Evolutionary conservation across 1,140 invertebrate species (phyloP).

Genomic region (Trichonephila inaurata): DNA sequence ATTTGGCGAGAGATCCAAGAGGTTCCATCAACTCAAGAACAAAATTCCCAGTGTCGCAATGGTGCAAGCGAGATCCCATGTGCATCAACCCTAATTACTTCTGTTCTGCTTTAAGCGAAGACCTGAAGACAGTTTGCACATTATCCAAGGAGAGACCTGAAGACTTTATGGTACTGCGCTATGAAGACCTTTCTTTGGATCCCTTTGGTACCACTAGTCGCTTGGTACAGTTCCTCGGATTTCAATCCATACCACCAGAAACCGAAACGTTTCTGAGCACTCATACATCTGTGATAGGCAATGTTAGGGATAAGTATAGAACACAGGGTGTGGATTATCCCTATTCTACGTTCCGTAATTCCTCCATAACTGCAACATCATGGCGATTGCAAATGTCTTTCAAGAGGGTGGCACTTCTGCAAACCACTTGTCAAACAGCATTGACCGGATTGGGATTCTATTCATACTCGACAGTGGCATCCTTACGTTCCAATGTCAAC

Average conservation of each 20-base stretch:
- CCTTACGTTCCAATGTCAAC: conserved; percentile 58
- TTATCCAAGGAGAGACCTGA: conserved; percentile 86
- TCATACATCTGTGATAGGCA: conserved; percentile 69
- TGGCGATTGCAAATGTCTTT: conserved; percentile 64
- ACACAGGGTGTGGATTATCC: conserved; percentile 48
- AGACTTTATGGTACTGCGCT: conserved; percentile 84
- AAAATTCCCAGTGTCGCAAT: conserved; percentile 85
- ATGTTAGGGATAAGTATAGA: background rate
- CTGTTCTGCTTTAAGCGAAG: conserved; percentile 90
- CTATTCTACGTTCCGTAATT: conserved; percentile 72
- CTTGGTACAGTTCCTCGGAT: conserved; percentile 88
- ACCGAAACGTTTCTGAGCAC: conserved; percentile 63
- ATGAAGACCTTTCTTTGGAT: conserved; percentile 92
- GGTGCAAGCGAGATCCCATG: conserved; percentile 89
- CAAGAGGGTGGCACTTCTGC: conserved; percentile 44
- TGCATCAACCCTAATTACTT: conserved; percentile 88
- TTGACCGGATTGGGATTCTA: conserved; percentile 71
- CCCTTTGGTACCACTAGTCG: conserved; percentile 86
- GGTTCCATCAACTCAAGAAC: conserved; percentile 91
- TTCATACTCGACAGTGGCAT: background rate
- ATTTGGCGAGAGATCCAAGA: conserved; percentile 91
- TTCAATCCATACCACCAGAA: conserved; percentile 79
- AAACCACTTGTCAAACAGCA: conserved; percentile 63
- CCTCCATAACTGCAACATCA: conserved; percentile 38
- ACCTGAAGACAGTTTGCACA: conserved; percentile 83